These are phyloP conservation scores for Pseudorasbora parva DNA, from an alignment of 2,113 vertebrate species.

Conservation along the genomic window DNA sequence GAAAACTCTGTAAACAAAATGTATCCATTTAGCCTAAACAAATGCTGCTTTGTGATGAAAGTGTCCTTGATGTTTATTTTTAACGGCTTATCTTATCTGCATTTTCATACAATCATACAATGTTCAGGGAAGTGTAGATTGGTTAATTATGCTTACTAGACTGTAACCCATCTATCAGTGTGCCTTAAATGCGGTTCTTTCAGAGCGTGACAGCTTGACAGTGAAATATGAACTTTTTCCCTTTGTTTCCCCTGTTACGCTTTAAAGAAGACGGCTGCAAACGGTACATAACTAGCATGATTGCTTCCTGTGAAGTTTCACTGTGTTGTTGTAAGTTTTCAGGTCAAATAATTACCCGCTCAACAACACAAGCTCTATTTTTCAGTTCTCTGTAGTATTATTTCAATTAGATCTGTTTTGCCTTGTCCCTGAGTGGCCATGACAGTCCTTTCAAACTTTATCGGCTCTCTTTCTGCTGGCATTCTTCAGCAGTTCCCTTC, in stretches of 20 bases:
- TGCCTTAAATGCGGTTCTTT: conserved; percentile 20
- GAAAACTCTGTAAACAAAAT: too few species aligned
- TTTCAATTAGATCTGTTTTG: conserved; percentile 49
- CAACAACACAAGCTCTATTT: conserved; percentile 34
- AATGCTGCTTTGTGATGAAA: conserved; percentile 27
- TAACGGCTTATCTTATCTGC: conserved; percentile 49
- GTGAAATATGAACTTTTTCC: conserved; percentile 32
- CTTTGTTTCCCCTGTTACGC: conserved; percentile 24
- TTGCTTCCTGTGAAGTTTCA: conserved; percentile 40
- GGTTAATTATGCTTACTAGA: conserved; percentile 36
- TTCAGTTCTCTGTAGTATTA: conserved; percentile 57
- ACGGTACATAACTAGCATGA: conserved; percentile 13
- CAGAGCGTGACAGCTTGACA: conserved; percentile 35
- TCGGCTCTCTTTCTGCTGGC: conserved; percentile 50
- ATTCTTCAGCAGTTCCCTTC: conserved; percentile 59
- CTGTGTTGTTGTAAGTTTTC: conserved; percentile 35
- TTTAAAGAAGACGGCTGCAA: conserved; percentile 33
- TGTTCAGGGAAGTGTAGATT: conserved; percentile 1
- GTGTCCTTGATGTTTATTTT: conserved; percentile 42
- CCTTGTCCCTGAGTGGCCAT: conserved; percentile 53
- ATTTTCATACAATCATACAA: conserved; percentile 35
- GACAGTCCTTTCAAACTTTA: conserved; percentile 66
- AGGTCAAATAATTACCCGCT: conserved; percentile 39
- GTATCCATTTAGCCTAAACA: too few species aligned
- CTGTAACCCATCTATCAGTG: conserved; percentile 33